A percentile compares a stretch with the other conserved stretches of the same genome.
Evolutionary conservation across 2,888 invertebrate species (phyloP).

Genomic region (Drosophila affinis): DNA sequence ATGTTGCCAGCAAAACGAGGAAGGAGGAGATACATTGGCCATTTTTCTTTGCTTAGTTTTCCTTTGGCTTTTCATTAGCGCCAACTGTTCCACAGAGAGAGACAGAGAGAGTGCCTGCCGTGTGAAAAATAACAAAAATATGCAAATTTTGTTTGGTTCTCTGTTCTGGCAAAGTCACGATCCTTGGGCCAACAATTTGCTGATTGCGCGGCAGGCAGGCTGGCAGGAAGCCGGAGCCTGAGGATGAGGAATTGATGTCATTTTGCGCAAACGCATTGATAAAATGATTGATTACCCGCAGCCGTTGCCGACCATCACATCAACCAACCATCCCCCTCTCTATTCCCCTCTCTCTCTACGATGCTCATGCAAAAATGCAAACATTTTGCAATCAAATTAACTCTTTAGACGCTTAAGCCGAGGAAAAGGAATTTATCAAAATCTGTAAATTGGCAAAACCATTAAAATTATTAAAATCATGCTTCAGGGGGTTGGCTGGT

Average conservation of each 20-base stretch:
- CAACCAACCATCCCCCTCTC: constrained; percentile 21
- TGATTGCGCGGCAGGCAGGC: constrained; percentile 65
- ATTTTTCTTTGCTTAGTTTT: constrained; percentile 42
- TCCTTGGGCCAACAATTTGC: constrained; percentile 77
- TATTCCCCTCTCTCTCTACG: not conserved
- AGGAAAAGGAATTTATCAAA: constrained; percentile 75
- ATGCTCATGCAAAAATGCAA: constrained; percentile 58
- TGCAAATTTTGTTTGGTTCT: constrained; percentile 66
- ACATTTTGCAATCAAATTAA: constrained; percentile 80
- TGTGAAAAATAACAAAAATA: constrained; percentile 75
- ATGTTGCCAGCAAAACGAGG: constrained; percentile 33
- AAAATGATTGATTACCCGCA: constrained; percentile 81
- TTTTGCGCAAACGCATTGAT: constrained; percentile 79
- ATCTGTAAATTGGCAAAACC: constrained; percentile 80
- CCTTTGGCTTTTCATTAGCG: constrained; percentile 71
- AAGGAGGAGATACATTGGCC: constrained; percentile 10
- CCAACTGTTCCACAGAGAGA: constrained; percentile 64
- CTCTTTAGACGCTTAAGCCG: constrained; percentile 75
- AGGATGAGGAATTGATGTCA: constrained; percentile 74
- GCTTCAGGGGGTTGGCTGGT: constrained; percentile 41
- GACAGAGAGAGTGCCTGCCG: too few species aligned
- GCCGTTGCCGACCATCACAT: constrained; percentile 53
- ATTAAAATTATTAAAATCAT: constrained; percentile 83
- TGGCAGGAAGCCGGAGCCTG: constrained; percentile 24
- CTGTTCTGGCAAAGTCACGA: constrained; percentile 76